These are phyloP conservation scores for Leptodirus hochenwartii DNA, from an alignment of 2,888 invertebrate species.

Conservation along the genomic window DNA sequence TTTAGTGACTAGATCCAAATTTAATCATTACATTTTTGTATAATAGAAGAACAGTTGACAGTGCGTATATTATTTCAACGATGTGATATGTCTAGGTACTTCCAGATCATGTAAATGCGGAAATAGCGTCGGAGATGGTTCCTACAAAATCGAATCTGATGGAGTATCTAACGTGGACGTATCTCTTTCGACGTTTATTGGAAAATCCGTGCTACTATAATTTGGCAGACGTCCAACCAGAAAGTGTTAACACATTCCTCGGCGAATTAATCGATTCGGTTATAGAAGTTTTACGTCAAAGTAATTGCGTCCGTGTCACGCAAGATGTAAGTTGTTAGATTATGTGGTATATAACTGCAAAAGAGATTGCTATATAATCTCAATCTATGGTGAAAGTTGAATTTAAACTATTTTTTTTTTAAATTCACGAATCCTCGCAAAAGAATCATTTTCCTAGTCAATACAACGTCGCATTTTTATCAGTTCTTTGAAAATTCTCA, in stretches of 20 bases:
- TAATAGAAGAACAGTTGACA: too few species aligned
- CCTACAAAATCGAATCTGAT: slow-evolving; percentile 78
- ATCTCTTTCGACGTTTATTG: slow-evolving; percentile 81
- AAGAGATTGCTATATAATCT: neutral
- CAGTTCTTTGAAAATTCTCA: too few species aligned
- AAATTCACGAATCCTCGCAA: too few species aligned
- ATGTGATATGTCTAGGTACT: slow-evolving; percentile 28
- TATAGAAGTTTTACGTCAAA: slow-evolving; percentile 47
- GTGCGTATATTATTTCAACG: too few species aligned
- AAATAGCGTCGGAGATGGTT: slow-evolving; percentile 91
- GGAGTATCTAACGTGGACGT: slow-evolving; percentile 98
- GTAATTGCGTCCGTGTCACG: slow-evolving; percentile 57
- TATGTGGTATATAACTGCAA: slow-evolving; percentile 5
- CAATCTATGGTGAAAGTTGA: too few species aligned
- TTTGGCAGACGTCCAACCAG: slow-evolving; percentile 49
- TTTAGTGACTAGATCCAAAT: too few species aligned
- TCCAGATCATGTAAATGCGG: slow-evolving; percentile 95
- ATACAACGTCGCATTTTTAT: too few species aligned
- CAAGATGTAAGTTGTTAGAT: slow-evolving; percentile 38
- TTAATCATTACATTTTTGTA: too few species aligned
- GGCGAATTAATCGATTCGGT: slow-evolving; percentile 67
- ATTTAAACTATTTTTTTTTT: too few species aligned
- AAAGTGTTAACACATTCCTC: slow-evolving; percentile 54
- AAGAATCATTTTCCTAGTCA: too few species aligned
- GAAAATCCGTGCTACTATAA: slow-evolving; percentile 88